These are phyloP conservation scores for Chascanopsetta lugubris DNA, from an alignment of 2,113 vertebrate genomes.

Conservation along the genomic window DNA sequence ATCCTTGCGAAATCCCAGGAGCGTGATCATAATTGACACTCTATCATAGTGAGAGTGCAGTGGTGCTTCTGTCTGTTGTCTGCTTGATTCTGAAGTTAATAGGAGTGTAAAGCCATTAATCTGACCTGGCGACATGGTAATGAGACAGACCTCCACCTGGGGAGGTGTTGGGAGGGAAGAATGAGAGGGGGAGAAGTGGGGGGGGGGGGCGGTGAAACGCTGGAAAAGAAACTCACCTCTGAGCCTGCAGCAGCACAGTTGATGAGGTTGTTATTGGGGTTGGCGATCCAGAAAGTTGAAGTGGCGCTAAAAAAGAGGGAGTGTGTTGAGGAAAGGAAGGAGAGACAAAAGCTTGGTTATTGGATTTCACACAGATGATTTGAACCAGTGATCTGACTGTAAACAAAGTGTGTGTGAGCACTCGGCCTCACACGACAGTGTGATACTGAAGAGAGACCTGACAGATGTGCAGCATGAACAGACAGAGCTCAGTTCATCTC, in stretches of 20 bases:
- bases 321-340: constrained; percentile 16
- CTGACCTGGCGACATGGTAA: constrained; percentile 53
- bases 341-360: constrained; percentile 9
- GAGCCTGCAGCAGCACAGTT: constrained; percentile 96
- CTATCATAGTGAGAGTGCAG: constrained; percentile 25
- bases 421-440: neutral
- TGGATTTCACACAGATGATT: constrained; percentile 23
- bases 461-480: neutral
- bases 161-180: neutral
- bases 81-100: constrained; percentile 41
- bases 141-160: constrained; percentile 44
- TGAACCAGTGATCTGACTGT: neutral
- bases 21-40: constrained; percentile 53
- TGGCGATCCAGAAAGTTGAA: constrained; percentile 98
- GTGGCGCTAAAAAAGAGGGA: constrained; percentile 84
- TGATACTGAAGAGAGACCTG: neutral
- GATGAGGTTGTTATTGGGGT: constrained; percentile 97
- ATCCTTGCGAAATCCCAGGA: constrained; percentile 40
- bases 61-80: constrained; percentile 33
- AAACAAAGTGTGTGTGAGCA: neutral
- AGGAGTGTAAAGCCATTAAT: constrained; percentile 62
- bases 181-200: neutral
- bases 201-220: neutral
- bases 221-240: constrained; percentile 83
- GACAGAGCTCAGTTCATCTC: neutral